phyloP scores from a whole-genome alignment of 2,113 vertebrate genomes.

The Mobula birostris region DNA sequence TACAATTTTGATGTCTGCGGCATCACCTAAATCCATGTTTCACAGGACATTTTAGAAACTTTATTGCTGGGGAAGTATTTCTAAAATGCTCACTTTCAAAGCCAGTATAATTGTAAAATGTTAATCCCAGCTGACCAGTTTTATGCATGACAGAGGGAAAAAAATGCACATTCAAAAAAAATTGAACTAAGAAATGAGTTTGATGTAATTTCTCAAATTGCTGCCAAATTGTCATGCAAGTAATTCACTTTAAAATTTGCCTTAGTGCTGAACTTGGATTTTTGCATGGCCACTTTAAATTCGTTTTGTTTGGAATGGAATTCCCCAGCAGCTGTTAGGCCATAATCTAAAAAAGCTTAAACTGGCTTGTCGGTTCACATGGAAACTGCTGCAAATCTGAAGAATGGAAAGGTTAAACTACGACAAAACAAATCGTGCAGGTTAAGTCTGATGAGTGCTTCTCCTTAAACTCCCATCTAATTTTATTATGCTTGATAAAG shows the following conservation, averaged over 20 bases:
- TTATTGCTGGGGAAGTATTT: not conserved
- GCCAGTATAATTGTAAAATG: not conserved
- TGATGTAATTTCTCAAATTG: not conserved
- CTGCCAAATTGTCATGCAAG: not conserved
- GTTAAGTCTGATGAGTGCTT: slow-evolving; percentile 37
- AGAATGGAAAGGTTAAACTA: slow-evolving; percentile 35
- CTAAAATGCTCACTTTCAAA: not conserved
- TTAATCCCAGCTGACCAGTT: not conserved
- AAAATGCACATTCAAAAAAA: not conserved
- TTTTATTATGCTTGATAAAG: slow-evolving; percentile 38
- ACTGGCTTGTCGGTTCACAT: slow-evolving; percentile 27
- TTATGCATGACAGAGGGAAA: not conserved
- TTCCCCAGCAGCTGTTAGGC: not conserved
- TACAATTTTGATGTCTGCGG: not conserved
- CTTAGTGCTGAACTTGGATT: not conserved
- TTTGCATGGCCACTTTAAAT: not conserved
- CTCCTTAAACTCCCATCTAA: slow-evolving; percentile 38
- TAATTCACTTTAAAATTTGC: not conserved
- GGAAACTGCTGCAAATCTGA: slow-evolving; percentile 35
- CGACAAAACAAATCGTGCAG: slow-evolving; percentile 37
- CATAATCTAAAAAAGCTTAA: not conserved
- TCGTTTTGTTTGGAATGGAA: not conserved
- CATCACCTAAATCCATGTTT: not conserved
- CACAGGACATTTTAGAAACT: not conserved
- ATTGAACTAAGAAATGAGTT: not conserved